Evolutionary conservation across 2,888 invertebrate genomes (phyloP), one percentile per base, ranked within the genome.

Genomic region (Macrophya annulata): DNA sequence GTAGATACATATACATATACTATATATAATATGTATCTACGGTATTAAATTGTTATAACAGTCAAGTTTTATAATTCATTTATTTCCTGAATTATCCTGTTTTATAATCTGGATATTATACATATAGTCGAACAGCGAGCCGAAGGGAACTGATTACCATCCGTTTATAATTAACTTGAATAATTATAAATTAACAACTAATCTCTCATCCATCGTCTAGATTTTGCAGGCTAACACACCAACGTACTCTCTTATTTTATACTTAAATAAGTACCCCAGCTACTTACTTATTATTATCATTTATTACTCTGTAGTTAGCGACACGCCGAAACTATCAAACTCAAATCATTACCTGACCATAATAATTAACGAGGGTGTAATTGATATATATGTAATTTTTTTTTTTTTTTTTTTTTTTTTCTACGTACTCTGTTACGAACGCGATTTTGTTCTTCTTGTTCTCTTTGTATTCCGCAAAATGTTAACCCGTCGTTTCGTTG

Each of bases 281-380:
- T 31, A 1, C 51, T 17, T 17, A n/a, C 62, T 40, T 43, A 21
- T 81, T 59, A 81, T 59, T 51, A 43, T 37, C 43, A n/a, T 77
- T 77, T 25, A 79, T 62, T 31, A 81, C 40, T 10, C 12, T 17
- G 40, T 62, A 81, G 6, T 62, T 21, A 81, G 4, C 21, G 40
- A 51, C 81, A 37, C 37, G 31, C 51, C 43, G 5, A 81, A 81
- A 62, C 43, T 81, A 81, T 81, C 59, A 55, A 77, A 51, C 55
- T n/a, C 31, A 17, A 17, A 37, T 48, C 9, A 31, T 77, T 17
- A 77, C 9, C 25, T 55, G 77, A 37, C 31, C 43, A 3, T 31
- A 72, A 72, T 77, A 48, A 77, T 45, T 59, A 62, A 25, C 81
- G 4, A 43, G 40, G 62, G 12, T 43, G 43, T 40, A 81, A 43